Conservation (phyloP, 2,113 vertebrate species). For the Chaetops frenatus region DNA sequence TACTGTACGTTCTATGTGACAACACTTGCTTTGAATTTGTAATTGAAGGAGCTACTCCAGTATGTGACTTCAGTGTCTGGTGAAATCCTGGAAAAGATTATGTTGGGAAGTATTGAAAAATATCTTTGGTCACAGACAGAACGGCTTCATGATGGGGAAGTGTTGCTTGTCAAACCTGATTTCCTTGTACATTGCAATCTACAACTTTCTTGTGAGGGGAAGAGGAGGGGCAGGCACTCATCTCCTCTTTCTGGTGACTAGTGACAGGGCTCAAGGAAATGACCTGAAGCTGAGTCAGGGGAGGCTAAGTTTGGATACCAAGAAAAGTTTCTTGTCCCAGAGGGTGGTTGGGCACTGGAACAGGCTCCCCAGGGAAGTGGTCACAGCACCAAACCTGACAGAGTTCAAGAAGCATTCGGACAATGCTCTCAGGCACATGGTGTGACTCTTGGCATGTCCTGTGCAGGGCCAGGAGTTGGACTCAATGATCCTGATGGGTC, state of each 20-base stretch:
- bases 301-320: neutral
- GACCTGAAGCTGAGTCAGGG: neutral
- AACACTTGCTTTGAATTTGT: neutral
- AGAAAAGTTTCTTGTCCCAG: neutral
- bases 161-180: neutral
- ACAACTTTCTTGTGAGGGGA: neutral
- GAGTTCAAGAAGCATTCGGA: neutral
- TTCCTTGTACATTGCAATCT: neutral
- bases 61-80: neutral
- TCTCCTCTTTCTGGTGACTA: neutral
- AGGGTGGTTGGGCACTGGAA: rapidly evolving
- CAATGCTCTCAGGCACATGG: no score
- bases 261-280: neutral
- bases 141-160: neutral
- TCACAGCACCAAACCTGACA: neutral
- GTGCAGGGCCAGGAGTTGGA: neutral
- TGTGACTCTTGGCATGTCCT: neutral
- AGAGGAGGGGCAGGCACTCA: neutral
- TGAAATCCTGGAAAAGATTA: neutral
- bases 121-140: neutral
- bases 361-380: neutral
- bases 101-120: neutral
- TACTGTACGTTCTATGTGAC: neutral
- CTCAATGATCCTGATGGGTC: rapidly evolving
- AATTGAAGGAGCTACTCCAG: neutral